Evolutionary conservation across 2,797 vertebrate species (phyloP).

Genomic region (Xiphophorus birchmanni): DNA sequence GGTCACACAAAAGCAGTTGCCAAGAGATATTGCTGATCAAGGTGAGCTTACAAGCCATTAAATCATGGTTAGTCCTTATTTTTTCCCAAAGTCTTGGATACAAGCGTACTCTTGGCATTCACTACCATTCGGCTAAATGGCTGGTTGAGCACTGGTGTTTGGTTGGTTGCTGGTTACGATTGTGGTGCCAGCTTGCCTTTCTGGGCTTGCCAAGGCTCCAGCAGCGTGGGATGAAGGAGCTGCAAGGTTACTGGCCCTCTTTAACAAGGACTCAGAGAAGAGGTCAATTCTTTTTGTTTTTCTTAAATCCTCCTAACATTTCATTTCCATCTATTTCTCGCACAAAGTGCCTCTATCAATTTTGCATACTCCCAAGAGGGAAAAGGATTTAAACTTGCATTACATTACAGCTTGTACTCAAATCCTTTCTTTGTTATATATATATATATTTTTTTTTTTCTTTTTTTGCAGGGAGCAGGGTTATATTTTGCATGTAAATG

Average conservation of each 20-base stretch:
- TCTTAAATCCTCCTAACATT: conserved; percentile 15
- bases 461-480: conserved; percentile 45
- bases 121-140: conserved; percentile 48
- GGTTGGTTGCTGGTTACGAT: not conserved
- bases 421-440: conserved; percentile 47
- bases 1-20: not conserved
- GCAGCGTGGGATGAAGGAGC: conserved; percentile 50
- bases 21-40: not conserved
- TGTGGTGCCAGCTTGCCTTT: conserved; percentile 33
- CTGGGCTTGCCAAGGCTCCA: conserved; percentile 40
- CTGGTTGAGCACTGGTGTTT: conserved; percentile 8
- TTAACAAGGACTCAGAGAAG: conserved; percentile 58
- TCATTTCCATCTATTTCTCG: conserved; percentile 25
- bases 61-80: not conserved
- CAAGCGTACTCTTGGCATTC: conserved; percentile 36
- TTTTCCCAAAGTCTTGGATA: not conserved
- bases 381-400: conserved; percentile 54
- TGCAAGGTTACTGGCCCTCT: conserved; percentile 48
- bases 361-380: conserved; percentile 47
- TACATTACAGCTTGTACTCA: conserved; percentile 37
- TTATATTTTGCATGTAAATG: conserved; percentile 47
- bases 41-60: not conserved
- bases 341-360: conserved; percentile 35
- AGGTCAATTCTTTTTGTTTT: conserved; percentile 36
- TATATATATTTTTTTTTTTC: not conserved